Evolutionary conservation across 2,797 vertebrate species (phyloP).

Genomic region (Eulemur rubriventer): DNA sequence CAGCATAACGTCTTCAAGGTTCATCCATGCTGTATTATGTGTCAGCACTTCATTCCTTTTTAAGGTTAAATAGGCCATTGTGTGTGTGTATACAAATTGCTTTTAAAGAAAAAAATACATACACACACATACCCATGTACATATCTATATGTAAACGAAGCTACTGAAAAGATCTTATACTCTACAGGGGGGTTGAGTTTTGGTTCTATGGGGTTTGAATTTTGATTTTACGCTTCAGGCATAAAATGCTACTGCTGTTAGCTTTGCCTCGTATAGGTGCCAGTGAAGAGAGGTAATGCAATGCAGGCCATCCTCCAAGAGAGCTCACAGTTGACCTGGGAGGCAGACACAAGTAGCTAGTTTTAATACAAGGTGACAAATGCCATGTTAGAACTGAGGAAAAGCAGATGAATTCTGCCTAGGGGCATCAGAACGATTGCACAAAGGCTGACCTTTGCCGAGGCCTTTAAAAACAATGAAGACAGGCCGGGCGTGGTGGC

Average conservation of each 20-base stretch:
- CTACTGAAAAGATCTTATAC: not conserved
- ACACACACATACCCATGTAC: not conserved
- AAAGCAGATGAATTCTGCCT: not conserved
- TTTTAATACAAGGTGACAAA: slow-evolving; percentile 9
- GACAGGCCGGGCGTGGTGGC: too few species aligned
- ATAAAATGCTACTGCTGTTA: not conserved
- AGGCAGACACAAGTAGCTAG: not conserved
- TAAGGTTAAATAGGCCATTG: not conserved
- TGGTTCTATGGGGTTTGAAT: not conserved
- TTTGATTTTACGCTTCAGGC: not conserved
- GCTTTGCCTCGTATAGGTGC: not conserved
- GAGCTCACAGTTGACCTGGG: not conserved
- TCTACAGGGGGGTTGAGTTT: not conserved
- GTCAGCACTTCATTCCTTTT: not conserved
- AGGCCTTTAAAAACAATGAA: slow-evolving; percentile 25
- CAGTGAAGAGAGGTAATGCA: not conserved
- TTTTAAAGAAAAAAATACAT: slow-evolving; percentile 15
- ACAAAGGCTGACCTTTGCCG: slow-evolving; percentile 17
- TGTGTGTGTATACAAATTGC: not conserved
- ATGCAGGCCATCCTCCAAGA: not conserved
- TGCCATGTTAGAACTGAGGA: not conserved
- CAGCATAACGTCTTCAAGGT: not conserved
- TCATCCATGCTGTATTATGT: not conserved
- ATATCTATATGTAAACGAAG: not conserved
- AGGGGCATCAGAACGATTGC: not conserved